Base-by-base conservation (phyloP, 2,113 vertebrate genomes). In the Balaeniceps rex region DNA sequence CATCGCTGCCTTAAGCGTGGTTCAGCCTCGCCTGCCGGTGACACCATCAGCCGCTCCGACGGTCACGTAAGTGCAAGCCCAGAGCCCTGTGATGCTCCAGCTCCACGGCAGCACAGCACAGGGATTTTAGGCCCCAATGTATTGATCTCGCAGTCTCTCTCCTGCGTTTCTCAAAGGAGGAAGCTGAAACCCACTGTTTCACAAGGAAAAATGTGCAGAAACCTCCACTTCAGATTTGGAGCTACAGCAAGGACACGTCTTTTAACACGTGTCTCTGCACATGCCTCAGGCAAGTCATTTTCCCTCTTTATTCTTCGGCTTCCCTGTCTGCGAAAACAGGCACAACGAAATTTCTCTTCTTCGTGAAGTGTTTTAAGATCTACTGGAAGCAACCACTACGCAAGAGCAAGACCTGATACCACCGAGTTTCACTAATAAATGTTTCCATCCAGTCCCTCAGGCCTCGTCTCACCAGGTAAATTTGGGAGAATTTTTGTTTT, bases 201-300 rank as follows among this genome's bases (percentile, higher is more conserved):
- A 70, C 86, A 38, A 66, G 76, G 42, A 33, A 89, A 91, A 96
- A 82, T 1, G 1, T 4, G 11, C 51, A 44, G 81, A 70, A 86
- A 64, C 28, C 71, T 75, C 38, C 42, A n/a, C 80, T 68, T 55
- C 55, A 84, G 91, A 22, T 55, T 51, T 15, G n/a, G 69, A 94
- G 80, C 77, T 87, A 87, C 72, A 75, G 74, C 19, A 3, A 68
- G 65, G 84, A 95, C 93, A 31, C 3, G 1, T 64, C 78, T 96
- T 75, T 44, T 26, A 93, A 96, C 87, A 93, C 6, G 1, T 87
- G 83, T 94, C 88, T 86, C 91, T n/a, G 46, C 60, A 66, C 88
- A 75, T 23, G 91, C 95, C 93, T 96, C 70, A 5, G 66, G 96
- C 93, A 85, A 97, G 58, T 83, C 49, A 90, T 91, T 80, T 87